Evolutionary conservation across 2,797 vertebrate species (phyloP), one percentile per base, ranked within the genome.

Genomic region (Smutsia gigantea): DNA sequence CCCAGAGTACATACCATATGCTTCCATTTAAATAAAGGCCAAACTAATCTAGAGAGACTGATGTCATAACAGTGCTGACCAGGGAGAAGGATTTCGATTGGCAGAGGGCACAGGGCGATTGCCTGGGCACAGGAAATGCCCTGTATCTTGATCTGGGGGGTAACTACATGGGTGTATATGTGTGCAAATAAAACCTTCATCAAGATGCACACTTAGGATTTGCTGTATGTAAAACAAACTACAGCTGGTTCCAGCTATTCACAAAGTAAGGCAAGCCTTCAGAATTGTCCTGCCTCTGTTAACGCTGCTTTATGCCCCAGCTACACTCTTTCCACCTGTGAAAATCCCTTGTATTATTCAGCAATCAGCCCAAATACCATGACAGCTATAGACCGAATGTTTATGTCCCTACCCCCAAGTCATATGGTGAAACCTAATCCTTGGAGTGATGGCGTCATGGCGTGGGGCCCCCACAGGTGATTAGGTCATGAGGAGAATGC

Each of bases 291-390:
- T 1, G 11, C 49, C 37, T 10, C 53, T 46, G 83, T 53, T 63
- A 15, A 0, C 0, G 1, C 51, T 18, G 25, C 13, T 34, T 14
- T 31, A 2, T 6, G 61, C 7, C 68, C 68, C n/a, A 0, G 13
- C 10, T 7, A 2, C 9, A 12, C 19, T 3, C 25, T 5, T 17
- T 19, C 49, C 12, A 23, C 23, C 31, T 53, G 0, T 13, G 55
- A 53, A 59, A 75, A 61, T 23, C 49, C 11, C 14, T 46, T 34
- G 5, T 27, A 4, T 59, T 13, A 21, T 34, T 90, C 34, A 18
- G 27, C 13, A 13, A 27, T 72, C 63, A 7, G 14, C 55, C 78
- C 63, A 17, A 42, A 6, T 25, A 78, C 55, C 10, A 1, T 17
- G 11, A 29, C 49, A 25, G 78, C n/a, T 49, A 15, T 34, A 49